Evolutionary conservation across 2,797 vertebrate genomes (phyloP).

Genomic region (Zenarchopterus dispar): DNA sequence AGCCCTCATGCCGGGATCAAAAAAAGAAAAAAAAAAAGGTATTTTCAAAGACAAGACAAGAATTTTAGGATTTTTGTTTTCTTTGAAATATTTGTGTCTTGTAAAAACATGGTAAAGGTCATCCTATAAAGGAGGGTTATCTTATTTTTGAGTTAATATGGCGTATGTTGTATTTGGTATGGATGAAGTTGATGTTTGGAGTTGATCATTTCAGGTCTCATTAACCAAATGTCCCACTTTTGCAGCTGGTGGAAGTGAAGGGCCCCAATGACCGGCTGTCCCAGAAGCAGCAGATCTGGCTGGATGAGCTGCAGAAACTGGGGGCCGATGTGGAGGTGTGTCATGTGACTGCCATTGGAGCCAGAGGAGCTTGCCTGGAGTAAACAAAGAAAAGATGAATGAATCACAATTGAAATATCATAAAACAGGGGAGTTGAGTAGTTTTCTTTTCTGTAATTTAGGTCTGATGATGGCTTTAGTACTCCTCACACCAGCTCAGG

Average conservation of each 20-base stretch:
- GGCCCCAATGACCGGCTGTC: conserved; percentile 94
- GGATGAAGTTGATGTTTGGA: not conserved
- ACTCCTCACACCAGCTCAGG: not conserved
- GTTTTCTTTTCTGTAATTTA: not conserved
- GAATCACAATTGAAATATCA: conserved; percentile 12
- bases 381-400: conserved; percentile 30
- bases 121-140: too few species aligned
- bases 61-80: too few species aligned
- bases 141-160: too few species aligned
- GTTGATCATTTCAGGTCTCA: too few species aligned
- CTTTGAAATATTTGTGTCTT: too few species aligned
- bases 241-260: conserved; percentile 96
- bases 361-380: conserved; percentile 81
- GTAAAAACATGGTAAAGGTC: too few species aligned
- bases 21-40: too few species aligned
- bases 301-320: conserved; percentile 89
- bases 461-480: not conserved
- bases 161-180: too few species aligned
- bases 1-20: too few species aligned
- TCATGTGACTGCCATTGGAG: conserved; percentile 88
- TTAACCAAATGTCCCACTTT: conserved; percentile 18
- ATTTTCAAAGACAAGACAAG: too few species aligned
- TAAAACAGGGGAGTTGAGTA: not conserved
- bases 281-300: conserved; percentile 94
- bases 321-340: conserved; percentile 94